These are phyloP conservation scores for Drosophila lutescens DNA, from an alignment of 2,888 invertebrate species.

Conservation along the genomic window DNA sequence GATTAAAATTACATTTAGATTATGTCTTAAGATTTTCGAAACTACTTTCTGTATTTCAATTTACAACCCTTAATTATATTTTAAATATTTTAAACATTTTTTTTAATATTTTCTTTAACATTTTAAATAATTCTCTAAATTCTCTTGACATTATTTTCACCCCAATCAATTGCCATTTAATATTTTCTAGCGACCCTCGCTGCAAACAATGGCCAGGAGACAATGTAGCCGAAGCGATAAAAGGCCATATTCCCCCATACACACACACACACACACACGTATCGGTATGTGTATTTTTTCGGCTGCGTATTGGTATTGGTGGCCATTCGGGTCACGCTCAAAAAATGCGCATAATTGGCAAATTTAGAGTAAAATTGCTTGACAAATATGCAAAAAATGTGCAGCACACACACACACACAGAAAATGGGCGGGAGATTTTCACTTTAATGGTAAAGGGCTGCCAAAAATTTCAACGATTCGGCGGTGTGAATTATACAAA, in stretches of 20 bases:
- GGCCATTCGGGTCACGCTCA: constrained; percentile 71
- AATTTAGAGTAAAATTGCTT: constrained; percentile 74
- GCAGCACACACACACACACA: background rate
- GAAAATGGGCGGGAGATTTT: background rate
- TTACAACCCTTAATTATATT: too few species aligned
- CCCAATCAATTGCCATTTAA: background rate
- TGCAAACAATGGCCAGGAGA: constrained; percentile 58
- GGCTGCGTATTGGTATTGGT: constrained; percentile 35
- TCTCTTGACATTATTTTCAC: background rate
- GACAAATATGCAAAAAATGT: constrained; percentile 62
- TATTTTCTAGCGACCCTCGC: constrained; percentile 45
- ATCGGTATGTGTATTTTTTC: constrained; percentile 19
- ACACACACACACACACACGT: constrained; percentile 15
- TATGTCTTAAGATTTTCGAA: too few species aligned
- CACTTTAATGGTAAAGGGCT: constrained; percentile 4
- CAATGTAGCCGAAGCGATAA: constrained; percentile 63
- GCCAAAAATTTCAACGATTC: background rate
- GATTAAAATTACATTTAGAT: too few species aligned
- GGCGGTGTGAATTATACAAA: background rate
- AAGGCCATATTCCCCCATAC: constrained; percentile 44
- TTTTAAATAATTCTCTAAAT: background rate
- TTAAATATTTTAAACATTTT: too few species aligned
- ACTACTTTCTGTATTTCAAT: too few species aligned
- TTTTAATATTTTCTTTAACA: too few species aligned
- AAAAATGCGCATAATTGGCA: constrained; percentile 78